phyloP scores from a whole-genome alignment of 2,113 vertebrate species.

The Corvus moneduloides region DNA sequence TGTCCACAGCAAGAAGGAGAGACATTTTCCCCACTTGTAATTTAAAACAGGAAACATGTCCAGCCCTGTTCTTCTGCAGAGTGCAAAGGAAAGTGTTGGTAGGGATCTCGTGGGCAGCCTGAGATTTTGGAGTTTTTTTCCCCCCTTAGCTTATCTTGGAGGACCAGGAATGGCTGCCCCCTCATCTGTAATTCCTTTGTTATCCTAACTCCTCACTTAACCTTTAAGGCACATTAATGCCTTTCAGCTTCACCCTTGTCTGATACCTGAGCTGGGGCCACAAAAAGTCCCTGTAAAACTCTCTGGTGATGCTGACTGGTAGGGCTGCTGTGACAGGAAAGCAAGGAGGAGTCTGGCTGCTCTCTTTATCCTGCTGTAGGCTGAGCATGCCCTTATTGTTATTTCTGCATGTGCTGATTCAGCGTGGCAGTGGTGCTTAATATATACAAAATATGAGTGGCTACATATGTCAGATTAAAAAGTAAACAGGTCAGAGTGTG shows the following conservation, averaged over 20 bases:
- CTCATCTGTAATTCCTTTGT: background rate
- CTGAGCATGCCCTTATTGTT: background rate
- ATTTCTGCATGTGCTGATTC: conserved; percentile 4
- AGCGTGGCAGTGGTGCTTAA: background rate
- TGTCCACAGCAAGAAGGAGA: background rate
- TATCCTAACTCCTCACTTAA: background rate
- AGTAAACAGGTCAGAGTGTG: background rate
- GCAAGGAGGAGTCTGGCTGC: background rate
- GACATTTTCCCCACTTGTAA: background rate
- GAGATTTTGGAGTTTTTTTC: background rate
- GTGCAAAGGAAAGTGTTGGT: background rate
- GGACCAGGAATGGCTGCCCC: background rate
- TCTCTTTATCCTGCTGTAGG: background rate
- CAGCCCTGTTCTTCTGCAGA: background rate
- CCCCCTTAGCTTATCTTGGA: background rate
- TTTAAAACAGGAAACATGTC: background rate
- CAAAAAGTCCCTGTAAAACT: background rate
- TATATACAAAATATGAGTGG: conserved; percentile 16
- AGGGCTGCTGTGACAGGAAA: background rate
- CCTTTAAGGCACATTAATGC: background rate
- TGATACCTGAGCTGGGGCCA: background rate
- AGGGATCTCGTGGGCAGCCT: background rate
- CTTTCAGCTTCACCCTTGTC: background rate
- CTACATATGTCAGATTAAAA: background rate
- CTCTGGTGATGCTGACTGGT: background rate